Evolutionary conservation across 2,113 vertebrate genomes (phyloP).

Genomic region (Dicrurus megarhynchus): DNA sequence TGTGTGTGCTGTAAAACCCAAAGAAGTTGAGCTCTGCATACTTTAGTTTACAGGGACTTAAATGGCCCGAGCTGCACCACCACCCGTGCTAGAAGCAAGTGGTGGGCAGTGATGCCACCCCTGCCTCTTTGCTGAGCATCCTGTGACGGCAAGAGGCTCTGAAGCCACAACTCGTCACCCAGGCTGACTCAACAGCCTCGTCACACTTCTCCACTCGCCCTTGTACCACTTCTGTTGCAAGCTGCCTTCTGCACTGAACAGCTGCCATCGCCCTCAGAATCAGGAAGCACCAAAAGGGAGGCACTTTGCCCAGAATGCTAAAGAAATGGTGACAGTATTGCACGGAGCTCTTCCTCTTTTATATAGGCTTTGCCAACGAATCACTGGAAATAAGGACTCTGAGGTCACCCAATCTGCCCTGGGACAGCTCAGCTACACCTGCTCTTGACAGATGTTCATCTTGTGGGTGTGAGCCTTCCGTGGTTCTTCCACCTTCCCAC

Average conservation of each 20-base stretch:
- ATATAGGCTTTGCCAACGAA: background rate
- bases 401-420: background rate
- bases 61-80: background rate
- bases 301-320: background rate
- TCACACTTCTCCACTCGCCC: background rate
- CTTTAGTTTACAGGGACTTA: background rate
- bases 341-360: background rate
- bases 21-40: background rate
- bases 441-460: background rate
- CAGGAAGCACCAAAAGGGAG: background rate
- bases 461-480: background rate
- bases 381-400: background rate
- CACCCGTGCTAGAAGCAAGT: background rate
- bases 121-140: background rate
- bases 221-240: background rate
- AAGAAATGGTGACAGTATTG: background rate
- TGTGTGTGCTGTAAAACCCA: rapidly evolving
- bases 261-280: background rate
- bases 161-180: background rate
- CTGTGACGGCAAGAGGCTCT: background rate
- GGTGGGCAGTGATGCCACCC: background rate
- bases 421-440: background rate
- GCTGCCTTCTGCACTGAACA: background rate
- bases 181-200: background rate
- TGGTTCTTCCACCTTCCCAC: background rate